Percentiles rank a stretch among this genome's conserved stretches.
These are phyloP conservation scores for Osmerus eperlanus DNA, from an alignment of 2,113 vertebrate genomes.

Conservation along the genomic window DNA sequence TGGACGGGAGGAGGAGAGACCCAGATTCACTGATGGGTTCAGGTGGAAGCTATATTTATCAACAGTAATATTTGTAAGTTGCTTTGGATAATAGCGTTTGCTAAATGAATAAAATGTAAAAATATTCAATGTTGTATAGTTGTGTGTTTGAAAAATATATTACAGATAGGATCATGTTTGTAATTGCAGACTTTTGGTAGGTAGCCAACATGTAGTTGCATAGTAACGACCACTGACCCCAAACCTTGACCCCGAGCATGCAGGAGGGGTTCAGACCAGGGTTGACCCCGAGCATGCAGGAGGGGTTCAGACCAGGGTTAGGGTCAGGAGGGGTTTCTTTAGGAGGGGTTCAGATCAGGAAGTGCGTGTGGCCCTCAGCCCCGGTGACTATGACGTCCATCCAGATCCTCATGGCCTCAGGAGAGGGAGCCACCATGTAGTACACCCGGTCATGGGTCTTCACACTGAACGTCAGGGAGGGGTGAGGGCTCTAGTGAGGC, in stretches of 20 bases:
- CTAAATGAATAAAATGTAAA: too few species aligned
- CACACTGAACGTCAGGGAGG: slow-evolving; percentile 90
- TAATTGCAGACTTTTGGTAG: not conserved
- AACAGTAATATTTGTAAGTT: too few species aligned
- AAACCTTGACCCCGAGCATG: not conserved
- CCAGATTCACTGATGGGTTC: not conserved
- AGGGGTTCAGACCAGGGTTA: slow-evolving; percentile 73
- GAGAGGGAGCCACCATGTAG: slow-evolving; percentile 94
- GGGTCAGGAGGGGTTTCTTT: too few species aligned
- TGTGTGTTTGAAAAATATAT: too few species aligned
- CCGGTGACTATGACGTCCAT: slow-evolving; percentile 98
- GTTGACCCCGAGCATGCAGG: not conserved
- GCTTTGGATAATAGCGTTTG: too few species aligned
- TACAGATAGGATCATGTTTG: not conserved
- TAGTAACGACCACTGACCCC: not conserved
- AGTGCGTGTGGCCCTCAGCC: slow-evolving; percentile 94
- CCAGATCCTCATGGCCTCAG: slow-evolving; percentile 97
- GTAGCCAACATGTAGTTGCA: not conserved
- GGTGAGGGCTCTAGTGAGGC: slow-evolving; percentile 85
- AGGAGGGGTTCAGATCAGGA: slow-evolving; percentile 77
- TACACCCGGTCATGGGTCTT: slow-evolving; percentile 96
- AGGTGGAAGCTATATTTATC: too few species aligned
- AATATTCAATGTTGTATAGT: too few species aligned
- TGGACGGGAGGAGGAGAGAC: not conserved
- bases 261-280: slow-evolving; percentile 73